Evolutionary conservation across 2,888 invertebrate species (phyloP).

Genomic region (Netelia melanura): DNA sequence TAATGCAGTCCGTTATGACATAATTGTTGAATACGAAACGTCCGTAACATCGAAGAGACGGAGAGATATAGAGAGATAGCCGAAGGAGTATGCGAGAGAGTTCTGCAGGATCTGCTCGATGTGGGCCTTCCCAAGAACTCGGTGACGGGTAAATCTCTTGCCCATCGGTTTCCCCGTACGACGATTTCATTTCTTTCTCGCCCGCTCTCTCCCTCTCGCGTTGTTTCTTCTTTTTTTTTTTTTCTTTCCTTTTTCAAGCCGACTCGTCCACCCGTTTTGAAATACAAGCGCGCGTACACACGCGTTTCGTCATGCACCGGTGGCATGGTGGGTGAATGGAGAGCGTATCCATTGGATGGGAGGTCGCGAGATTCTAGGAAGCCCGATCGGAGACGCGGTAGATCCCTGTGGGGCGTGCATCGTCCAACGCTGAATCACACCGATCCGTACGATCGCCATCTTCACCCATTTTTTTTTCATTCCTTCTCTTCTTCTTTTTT

Average conservation of each 20-base stretch:
- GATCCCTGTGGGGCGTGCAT: constrained; percentile 73
- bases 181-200: constrained; percentile 52
- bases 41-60: constrained; percentile 41
- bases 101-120: constrained; percentile 48
- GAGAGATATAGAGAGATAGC: constrained; percentile 47
- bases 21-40: constrained; percentile 22
- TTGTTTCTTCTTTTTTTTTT: not conserved
- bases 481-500: too few species aligned
- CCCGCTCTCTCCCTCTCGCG: constrained; percentile 44
- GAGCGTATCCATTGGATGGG: constrained; percentile 61
- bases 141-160: constrained; percentile 58
- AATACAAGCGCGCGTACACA: constrained; percentile 40
- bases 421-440: constrained; percentile 80
- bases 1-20: constrained; percentile 11
- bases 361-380: constrained; percentile 64
- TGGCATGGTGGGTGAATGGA: constrained; percentile 62
- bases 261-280: constrained; percentile 38
- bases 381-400: constrained; percentile 43
- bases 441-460: constrained; percentile 75
- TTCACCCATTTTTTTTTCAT: constrained; percentile 71
- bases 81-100: constrained; percentile 42
- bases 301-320: constrained; percentile 56
- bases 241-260: constrained; percentile 14
- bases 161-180: constrained; percentile 62
- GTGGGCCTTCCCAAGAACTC: constrained; percentile 63